These are phyloP conservation scores for Brachyrhaphis roseni DNA, from an alignment of 2,797 vertebrate genomes.

Conservation along the genomic window DNA sequence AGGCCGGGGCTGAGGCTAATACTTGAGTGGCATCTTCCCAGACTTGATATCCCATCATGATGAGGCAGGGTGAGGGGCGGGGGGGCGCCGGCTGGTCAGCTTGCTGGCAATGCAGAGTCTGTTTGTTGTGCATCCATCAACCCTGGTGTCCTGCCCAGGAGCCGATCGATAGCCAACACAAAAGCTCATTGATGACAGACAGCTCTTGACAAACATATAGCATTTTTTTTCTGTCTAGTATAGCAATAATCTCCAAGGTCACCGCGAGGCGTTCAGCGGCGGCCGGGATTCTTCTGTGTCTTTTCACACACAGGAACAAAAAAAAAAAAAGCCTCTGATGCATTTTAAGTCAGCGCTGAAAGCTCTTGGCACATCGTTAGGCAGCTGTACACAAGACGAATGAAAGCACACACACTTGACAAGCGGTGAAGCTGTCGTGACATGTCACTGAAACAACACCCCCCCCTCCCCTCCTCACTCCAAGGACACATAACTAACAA, in stretches of 20 bases:
- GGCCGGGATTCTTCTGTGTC: constrained; percentile 24
- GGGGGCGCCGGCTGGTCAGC: constrained; percentile 43
- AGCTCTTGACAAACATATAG: constrained; percentile 81
- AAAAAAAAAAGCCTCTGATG: constrained; percentile 41
- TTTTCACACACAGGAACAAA: constrained; percentile 36
- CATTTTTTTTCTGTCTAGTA: constrained; percentile 81
- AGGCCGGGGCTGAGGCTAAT: constrained; percentile 28
- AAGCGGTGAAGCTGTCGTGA: constrained; percentile 50
- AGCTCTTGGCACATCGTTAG: constrained; percentile 72
- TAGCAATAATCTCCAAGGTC: constrained; percentile 83
- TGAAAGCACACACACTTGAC: constrained; percentile 54
- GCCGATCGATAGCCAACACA: constrained; percentile 80
- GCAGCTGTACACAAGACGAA: constrained; percentile 52
- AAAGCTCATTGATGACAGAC: constrained; percentile 81
- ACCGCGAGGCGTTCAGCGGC: constrained; percentile 54
- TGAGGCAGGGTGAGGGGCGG: constrained; percentile 6
- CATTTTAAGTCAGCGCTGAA: constrained; percentile 65
- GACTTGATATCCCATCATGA: constrained; percentile 69
- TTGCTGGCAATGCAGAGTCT: constrained; percentile 77
- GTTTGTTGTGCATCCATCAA: constrained; percentile 82
- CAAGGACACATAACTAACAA: constrained; percentile 57
- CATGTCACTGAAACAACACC: constrained; percentile 59
- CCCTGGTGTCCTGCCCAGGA: constrained; percentile 67
- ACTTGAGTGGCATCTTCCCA: constrained; percentile 31
- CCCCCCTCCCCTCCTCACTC: constrained; percentile 13